Evolutionary conservation across 2,888 invertebrate species (phyloP).

Genomic region (Lycophotia porphyrea): DNA sequence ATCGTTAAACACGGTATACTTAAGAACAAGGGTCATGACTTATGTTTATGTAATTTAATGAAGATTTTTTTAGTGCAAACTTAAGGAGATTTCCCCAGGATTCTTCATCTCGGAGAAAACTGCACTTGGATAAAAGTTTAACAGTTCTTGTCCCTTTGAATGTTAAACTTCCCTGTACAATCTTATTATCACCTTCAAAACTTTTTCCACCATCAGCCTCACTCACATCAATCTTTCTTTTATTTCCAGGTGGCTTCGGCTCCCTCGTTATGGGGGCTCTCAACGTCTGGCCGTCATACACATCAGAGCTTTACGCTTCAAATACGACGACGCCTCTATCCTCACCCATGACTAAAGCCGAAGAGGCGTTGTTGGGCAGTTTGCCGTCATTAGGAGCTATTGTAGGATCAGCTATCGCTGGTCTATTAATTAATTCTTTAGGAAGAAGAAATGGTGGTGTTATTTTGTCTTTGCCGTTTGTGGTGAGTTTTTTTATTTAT

Average conservation of each 20-base stretch:
- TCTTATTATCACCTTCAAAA: background rate
- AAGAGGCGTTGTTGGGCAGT: slow-evolving; percentile 89
- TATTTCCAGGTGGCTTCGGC: slow-evolving; percentile 77
- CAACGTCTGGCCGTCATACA: slow-evolving; percentile 91
- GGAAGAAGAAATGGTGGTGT: slow-evolving; percentile 90
- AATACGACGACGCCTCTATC: slow-evolving; percentile 81
- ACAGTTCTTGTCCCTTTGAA: too few relatives aligned
- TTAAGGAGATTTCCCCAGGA: background rate
- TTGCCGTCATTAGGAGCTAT: slow-evolving; percentile 90
- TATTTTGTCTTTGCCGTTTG: slow-evolving; percentile 87
- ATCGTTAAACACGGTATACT: too few relatives aligned
- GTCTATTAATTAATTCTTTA: slow-evolving; percentile 84
- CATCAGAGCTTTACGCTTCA: slow-evolving; percentile 83
- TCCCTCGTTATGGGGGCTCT: slow-evolving; percentile 77
- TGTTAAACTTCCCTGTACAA: background rate
- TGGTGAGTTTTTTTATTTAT: slow-evolving; percentile 73
- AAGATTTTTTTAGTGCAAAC: too few relatives aligned
- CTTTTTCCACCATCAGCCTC: background rate
- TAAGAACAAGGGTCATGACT: too few relatives aligned
- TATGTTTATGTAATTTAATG: too few relatives aligned
- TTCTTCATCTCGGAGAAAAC: too few relatives aligned
- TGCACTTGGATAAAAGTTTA: too few relatives aligned
- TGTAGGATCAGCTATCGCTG: slow-evolving; percentile 84
- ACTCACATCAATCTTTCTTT: background rate
- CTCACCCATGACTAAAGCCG: slow-evolving; percentile 84